Base-by-base conservation (phyloP, 2,797 vertebrate species). In the Centropyge bicolor region DNA sequence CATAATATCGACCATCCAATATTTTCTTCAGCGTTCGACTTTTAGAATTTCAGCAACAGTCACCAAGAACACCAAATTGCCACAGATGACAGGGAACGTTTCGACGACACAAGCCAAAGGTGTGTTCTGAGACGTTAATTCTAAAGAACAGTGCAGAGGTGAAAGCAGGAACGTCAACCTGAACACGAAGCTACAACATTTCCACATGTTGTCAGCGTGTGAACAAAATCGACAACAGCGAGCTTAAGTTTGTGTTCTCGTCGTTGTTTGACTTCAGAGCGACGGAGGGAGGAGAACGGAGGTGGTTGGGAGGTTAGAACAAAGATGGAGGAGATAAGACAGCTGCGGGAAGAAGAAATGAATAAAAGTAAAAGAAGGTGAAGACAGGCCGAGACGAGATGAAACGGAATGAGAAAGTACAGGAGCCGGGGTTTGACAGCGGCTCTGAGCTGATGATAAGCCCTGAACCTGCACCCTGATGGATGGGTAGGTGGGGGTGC, bases 361-460 rank as follows among this genome's bases (percentile, higher is more conserved):
- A 54, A 79, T 20, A 20, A 35, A 74, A 82, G 65, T 27, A 43
- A 76, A 79, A 71, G 52, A 70, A 74, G 78, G 60, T 22, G 51
- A 83, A 57, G 70, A 54, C 70, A 59, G 76, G 4, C 27, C 6
- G 73, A 57, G 76, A 66, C 11, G 62, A 83, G 54, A 86, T 90
- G 80, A 86, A 90, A 85, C 64, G 6, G 82, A 82, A 83, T 83
- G 2, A 13, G 27, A 40, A 62, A 84, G 56, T 40, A 56, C n/a
- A 81, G 65, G 24, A 67, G 78, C 16, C 0, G 22, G 2, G 49
- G 10, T 63, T 43, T 65, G 76, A 85, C 80, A 60, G 62, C 56
- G 65, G 40, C 61, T 54, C 56, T 41, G 48, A 45, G 76, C 40
- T 82, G 16, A 46, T 51, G 45, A 76, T 81, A 72, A 86, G 46